Base-by-base conservation (phyloP, 2,113 vertebrate species). In the Scomber japonicus region DNA sequence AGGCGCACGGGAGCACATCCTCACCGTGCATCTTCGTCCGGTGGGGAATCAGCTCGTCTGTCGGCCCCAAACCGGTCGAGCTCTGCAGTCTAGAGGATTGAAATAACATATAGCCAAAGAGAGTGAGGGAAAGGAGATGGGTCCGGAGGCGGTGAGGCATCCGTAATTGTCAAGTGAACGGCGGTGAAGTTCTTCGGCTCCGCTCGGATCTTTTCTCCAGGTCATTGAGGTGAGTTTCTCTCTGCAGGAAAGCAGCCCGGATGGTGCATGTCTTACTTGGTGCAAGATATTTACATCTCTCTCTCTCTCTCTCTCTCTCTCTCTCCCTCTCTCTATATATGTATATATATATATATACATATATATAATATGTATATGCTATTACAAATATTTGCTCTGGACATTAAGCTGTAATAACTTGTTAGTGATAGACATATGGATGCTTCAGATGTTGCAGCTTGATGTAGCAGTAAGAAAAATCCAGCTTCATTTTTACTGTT, bases 191-290 rank as follows among this genome's bases (percentile, higher is more conserved):
- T 93, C n/a, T 54, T 79, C 70, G 69, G 73, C 87, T 92, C 68
- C 69, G 54, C 83, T 88, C 82, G 78, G 84, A 87, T 91, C 91
- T 85, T 88, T 84, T 86, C 80, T 87, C 71, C 88, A 78, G 87
- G 88, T 90, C 83, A 75, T 45, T 83, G 68, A 93, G 91, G 93
- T 94, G 91, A 94, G 93, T 94, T 90, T 66, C 72, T 69, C 71
- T 35, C 62, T 71, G 78, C 77, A 61, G 80, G 79, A 65, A 49
- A 75, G 78, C 86, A 75, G 51, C 56, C 56, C 21, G 59, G 57
- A 51, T 61, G 44, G 27, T 80, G 83, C 71, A 81, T 50, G 59
- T 17, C 40, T 68, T 55, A 68, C 31, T 55, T 2, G 70, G 46
- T 57, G 49, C 68, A 64, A 61, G 59, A 40, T 27, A 21, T 21